Percentiles rank a stretch among this genome's conserved stretches.
These are phyloP conservation scores for Aphyosemion australe DNA, from an alignment of 2,113 vertebrate genomes.

Conservation along the genomic window DNA sequence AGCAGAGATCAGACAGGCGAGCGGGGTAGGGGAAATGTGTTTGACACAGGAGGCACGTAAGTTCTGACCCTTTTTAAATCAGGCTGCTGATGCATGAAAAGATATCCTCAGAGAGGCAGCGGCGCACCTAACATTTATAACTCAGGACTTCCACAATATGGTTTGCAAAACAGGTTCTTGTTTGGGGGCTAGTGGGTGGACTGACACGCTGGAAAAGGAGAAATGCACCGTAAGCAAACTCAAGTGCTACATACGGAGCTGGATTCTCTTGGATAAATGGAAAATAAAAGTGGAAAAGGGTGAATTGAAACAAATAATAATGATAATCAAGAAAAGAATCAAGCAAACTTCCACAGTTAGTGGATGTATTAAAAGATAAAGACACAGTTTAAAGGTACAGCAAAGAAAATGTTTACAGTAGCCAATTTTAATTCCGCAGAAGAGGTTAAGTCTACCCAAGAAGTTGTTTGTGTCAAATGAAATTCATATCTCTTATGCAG, in stretches of 20 bases:
- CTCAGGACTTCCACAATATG: slow-evolving; percentile 11
- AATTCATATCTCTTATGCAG: neutral
- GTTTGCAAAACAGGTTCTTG: slow-evolving; percentile 33
- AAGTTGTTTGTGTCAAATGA: neutral
- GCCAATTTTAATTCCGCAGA: no score
- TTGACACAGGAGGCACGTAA: slow-evolving; percentile 55
- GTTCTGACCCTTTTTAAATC: slow-evolving; percentile 59
- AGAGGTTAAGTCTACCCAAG: neutral
- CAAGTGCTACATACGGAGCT: neutral
- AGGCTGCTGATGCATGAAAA: slow-evolving; percentile 68
- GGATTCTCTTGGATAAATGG: neutral
- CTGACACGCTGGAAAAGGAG: neutral
- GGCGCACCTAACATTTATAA: slow-evolving; percentile 26
- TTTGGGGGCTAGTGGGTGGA: neutral
- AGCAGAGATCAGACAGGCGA: slow-evolving; percentile 40
- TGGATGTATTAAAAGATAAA: no score
- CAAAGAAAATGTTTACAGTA: no score
- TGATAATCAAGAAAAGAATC: no score
- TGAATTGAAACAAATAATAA: neutral
- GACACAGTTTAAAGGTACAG: no score
- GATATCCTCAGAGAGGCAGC: slow-evolving; percentile 31
- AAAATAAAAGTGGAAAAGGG: neutral
- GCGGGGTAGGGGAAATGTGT: slow-evolving; percentile 52
- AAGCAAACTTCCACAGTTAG: no score
- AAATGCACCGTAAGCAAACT: neutral